These are phyloP conservation scores for Unio delphinus DNA, from an alignment of 2,888 invertebrate genomes.

Conservation along the genomic window DNA sequence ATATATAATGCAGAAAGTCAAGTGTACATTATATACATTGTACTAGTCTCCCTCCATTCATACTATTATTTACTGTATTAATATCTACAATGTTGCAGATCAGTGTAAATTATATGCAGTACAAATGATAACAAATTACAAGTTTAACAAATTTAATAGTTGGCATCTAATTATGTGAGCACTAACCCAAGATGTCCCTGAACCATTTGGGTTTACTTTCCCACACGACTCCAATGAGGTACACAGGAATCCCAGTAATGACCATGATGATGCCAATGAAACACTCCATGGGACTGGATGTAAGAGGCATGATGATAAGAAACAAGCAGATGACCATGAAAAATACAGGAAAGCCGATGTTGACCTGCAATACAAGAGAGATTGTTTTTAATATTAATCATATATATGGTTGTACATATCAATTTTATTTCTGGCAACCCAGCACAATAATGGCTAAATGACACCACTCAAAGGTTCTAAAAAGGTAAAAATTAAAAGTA, in stretches of 20 bases:
- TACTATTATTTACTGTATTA: too few species aligned
- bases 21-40: neutral
- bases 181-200: conserved; percentile 50
- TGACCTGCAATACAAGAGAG: conserved; percentile 51
- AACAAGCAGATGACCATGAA: conserved; percentile 65
- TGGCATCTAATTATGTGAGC: neutral
- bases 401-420: too few species aligned
- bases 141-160: neutral
- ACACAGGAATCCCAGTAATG: conserved; percentile 80
- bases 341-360: conserved; percentile 63
- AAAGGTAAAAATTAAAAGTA: too few species aligned
- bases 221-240: conserved; percentile 76
- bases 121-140: neutral
- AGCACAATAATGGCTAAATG: too few species aligned
- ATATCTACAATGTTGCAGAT: too few species aligned
- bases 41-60: too few species aligned
- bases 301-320: conserved; percentile 64
- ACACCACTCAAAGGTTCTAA: too few species aligned
- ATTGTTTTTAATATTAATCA: too few species aligned
- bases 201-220: conserved; percentile 65
- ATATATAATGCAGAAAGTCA: too few species aligned
- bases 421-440: too few species aligned
- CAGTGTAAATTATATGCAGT: neutral
- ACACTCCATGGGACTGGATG: conserved; percentile 64
- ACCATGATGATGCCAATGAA: conserved; percentile 65